phyloP scores from a whole-genome alignment of 2,888 invertebrate genomes.

The Agrochola macilenta region DNA sequence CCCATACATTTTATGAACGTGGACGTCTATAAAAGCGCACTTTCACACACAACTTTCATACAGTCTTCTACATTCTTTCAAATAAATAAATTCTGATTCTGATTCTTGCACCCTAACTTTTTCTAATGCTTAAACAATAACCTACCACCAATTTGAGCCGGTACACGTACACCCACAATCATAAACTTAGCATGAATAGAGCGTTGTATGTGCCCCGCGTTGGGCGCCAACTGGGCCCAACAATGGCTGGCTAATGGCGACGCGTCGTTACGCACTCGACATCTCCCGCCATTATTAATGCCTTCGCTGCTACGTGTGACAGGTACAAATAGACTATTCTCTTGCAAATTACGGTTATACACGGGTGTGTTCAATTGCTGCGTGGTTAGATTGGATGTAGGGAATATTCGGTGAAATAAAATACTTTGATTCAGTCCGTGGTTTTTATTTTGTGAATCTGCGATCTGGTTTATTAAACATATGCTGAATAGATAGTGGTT shows the following conservation, averaged over 20 bases:
- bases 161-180: slow-evolving; percentile 40
- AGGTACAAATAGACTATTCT: slow-evolving; percentile 57
- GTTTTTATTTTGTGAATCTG: background rate
- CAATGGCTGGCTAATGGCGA: slow-evolving; percentile 84
- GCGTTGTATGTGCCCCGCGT: slow-evolving; percentile 72
- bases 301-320: slow-evolving; percentile 60
- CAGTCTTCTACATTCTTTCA: background rate
- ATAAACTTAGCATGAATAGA: slow-evolving; percentile 52
- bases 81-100: background rate
- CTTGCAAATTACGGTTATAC: slow-evolving; percentile 44
- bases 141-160: slow-evolving; percentile 11
- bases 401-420: background rate
- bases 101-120: background rate
- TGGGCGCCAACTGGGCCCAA: slow-evolving; percentile 78
- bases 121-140: slow-evolving; percentile 16
- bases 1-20: too few relatives aligned
- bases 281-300: slow-evolving; percentile 61
- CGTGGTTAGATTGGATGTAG: slow-evolving; percentile 5
- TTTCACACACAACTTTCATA: background rate
- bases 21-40: background rate
- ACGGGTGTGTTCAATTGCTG: slow-evolving; percentile 23
- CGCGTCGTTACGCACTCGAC: slow-evolving; percentile 80
- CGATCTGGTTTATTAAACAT: background rate
- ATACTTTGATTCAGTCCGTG: background rate
- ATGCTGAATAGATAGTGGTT: background rate